A percentile compares a stretch with the other conserved stretches of the same genome.
Conservation (phyloP, 1,140 invertebrate species). For the Chlorops oryzae region DNA sequence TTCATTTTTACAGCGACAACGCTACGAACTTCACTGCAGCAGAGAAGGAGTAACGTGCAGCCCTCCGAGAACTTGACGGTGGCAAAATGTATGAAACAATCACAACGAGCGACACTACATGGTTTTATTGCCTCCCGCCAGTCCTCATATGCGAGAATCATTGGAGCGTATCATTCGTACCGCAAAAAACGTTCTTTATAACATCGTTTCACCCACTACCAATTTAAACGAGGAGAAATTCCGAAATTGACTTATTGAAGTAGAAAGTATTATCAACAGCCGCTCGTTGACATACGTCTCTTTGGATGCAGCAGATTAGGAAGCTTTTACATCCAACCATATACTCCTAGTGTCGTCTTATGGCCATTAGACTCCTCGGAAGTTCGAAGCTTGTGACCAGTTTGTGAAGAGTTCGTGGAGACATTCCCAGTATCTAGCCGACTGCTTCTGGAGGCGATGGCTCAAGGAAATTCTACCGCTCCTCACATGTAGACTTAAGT, state of each 20-base stretch:
- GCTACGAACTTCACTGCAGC: neutral
- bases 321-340: constrained; percentile 10
- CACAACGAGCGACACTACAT: constrained; percentile 4
- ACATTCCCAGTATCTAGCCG: neutral
- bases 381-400: neutral
- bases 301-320: neutral
- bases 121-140: constrained; percentile 16
- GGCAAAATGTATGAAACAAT: neutral
- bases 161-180: constrained; percentile 19
- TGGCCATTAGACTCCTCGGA: neutral
- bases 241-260: constrained; percentile 9
- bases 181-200: constrained; percentile 17
- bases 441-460: too few species aligned
- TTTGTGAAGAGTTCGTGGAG: neutral
- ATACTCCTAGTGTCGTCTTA: constrained; percentile 10
- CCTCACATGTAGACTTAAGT: neutral
- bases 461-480: neutral
- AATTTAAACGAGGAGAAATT: constrained; percentile 9
- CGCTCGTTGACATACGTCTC: constrained; percentile 9
- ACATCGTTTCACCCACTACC: neutral
- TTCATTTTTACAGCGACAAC: neutral
- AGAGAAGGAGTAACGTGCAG: neutral
- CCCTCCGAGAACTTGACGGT: neutral
- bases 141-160: constrained; percentile 20
- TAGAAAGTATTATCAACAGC: constrained; percentile 20